These are phyloP conservation scores for Pheosia tremula DNA, from an alignment of 2,888 invertebrate genomes.

Conservation along the genomic window DNA sequence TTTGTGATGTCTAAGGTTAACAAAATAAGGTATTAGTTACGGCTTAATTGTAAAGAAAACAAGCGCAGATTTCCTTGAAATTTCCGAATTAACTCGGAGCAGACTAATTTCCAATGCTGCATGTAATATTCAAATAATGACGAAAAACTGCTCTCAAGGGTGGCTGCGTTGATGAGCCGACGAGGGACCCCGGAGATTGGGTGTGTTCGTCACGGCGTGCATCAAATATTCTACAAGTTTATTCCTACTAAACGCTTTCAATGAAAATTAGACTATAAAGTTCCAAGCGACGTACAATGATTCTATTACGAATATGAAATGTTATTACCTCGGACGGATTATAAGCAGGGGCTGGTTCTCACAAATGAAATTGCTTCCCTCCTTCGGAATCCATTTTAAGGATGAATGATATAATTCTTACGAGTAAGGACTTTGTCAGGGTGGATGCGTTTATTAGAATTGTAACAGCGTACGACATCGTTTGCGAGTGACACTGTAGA, in stretches of 20 bases:
- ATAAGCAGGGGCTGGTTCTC: conserved; percentile 83
- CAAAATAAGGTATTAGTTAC: too few species aligned
- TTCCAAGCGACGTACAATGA: conserved; percentile 82
- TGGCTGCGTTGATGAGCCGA: conserved; percentile 58
- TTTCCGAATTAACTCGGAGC: conserved; percentile 17
- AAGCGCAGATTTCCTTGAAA: neutral
- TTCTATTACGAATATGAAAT: conserved; percentile 85
- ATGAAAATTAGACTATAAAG: conserved; percentile 84
- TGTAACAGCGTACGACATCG: neutral
- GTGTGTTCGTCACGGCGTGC: conserved; percentile 62
- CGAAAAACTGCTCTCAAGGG: conserved; percentile 53
- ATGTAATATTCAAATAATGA: conserved; percentile 50
- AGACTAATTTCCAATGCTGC: conserved; percentile 26
- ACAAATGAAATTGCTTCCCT: conserved; percentile 84
- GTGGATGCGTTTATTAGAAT: conserved; percentile 63
- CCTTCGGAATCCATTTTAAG: conserved; percentile 83
- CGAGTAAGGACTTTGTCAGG: conserved; percentile 79
- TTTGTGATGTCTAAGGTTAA: too few species aligned
- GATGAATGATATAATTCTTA: conserved; percentile 82
- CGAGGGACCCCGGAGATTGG: conserved; percentile 73
- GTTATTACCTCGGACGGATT: conserved; percentile 84
- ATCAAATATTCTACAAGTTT: conserved; percentile 82
- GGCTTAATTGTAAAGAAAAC: neutral
- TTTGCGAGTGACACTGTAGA: neutral
- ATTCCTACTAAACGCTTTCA: conserved; percentile 82